These are phyloP conservation scores for Nomada ruficornis DNA, from an alignment of 2,888 invertebrate genomes.

Conservation along the genomic window DNA sequence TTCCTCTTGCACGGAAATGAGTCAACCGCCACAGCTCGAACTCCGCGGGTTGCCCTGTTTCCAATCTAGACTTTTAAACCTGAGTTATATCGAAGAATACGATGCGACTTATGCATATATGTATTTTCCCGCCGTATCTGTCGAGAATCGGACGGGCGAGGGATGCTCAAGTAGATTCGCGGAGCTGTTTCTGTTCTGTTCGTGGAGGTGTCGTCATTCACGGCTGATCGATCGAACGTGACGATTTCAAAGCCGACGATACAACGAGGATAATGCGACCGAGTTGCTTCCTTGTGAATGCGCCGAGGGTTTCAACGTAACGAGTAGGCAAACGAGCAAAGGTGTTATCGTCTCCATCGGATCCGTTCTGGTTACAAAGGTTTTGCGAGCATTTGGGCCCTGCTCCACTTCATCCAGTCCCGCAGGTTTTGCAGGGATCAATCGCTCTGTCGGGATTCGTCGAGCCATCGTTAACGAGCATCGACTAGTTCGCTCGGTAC, in stretches of 20 bases:
- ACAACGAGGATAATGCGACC: background rate
- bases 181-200: no score
- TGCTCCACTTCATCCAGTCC: background rate
- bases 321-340: constrained; percentile 9
- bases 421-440: constrained; percentile 21
- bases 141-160: no score
- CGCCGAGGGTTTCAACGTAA: background rate
- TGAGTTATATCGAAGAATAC: constrained; percentile 76
- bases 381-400: constrained; percentile 13
- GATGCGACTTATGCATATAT: constrained; percentile 40
- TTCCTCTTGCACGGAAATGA: constrained; percentile 73
- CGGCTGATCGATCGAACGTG: constrained; percentile 5
- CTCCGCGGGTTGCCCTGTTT: background rate
- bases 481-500: constrained; percentile 17
- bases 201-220: no score
- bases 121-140: no score
- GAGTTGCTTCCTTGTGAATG: background rate
- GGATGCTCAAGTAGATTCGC: no score
- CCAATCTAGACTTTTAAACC: background rate
- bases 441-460: constrained; percentile 32
- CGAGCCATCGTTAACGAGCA: constrained; percentile 45
- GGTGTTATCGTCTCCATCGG: constrained; percentile 17
- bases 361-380: constrained; percentile 27
- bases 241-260: background rate
- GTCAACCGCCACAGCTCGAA: constrained; percentile 37